These are phyloP conservation scores for Trichonephila clavata DNA, from an alignment of 1,140 invertebrate species.

Conservation along the genomic window DNA sequence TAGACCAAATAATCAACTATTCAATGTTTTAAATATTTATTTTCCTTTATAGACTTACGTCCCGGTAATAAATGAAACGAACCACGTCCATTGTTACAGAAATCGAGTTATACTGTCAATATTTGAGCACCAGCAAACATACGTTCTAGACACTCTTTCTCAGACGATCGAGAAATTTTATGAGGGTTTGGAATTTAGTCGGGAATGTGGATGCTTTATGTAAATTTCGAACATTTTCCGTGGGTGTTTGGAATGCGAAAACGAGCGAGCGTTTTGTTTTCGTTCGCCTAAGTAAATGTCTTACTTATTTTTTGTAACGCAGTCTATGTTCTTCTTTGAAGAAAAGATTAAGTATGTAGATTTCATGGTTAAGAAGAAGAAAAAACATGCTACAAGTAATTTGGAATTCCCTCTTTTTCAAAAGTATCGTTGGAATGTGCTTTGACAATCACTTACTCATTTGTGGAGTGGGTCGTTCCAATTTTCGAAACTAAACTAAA, in stretches of 20 bases:
- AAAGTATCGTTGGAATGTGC: too few species aligned
- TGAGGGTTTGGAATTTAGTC: constrained; percentile 44
- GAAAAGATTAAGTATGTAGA: neutral
- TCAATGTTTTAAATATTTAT: neutral
- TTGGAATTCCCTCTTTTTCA: too few species aligned
- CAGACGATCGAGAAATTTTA: constrained; percentile 18
- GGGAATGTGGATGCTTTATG: constrained; percentile 17
- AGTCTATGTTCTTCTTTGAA: neutral
- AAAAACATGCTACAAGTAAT: too few species aligned
- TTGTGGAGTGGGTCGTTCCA: too few species aligned
- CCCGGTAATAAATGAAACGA: too few species aligned
- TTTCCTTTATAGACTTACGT: neutral
- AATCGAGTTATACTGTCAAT: neutral
- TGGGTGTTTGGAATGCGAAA: constrained; percentile 8
- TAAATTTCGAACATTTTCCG: constrained; percentile 15
- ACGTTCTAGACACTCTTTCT: neutral
- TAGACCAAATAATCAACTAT: too few species aligned
- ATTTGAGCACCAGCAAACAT: neutral
- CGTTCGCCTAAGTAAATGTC: neutral
- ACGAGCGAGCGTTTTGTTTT: neutral
- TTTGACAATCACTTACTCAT: too few species aligned
- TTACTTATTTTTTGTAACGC: neutral
- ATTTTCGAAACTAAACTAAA: too few species aligned
- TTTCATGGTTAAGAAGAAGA: too few species aligned
- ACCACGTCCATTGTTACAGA: neutral